Evolutionary conservation across 2,113 vertebrate species (phyloP), one percentile per base, ranked within the genome.

Genomic region (Plecotus auritus): DNA sequence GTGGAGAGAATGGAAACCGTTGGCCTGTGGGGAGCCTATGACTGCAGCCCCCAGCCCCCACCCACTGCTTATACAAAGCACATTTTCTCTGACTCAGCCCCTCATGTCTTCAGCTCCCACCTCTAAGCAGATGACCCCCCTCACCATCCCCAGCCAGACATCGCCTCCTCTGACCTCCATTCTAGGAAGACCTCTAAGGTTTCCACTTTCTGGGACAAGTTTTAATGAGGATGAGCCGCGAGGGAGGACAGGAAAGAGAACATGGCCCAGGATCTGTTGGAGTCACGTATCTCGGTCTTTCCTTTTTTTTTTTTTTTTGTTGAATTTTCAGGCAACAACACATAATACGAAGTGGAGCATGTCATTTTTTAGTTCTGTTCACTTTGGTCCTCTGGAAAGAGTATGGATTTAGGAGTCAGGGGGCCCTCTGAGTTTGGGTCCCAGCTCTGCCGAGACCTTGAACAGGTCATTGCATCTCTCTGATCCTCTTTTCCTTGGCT

Each of bases 311-410:
- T 40, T 17, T 56, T 40, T 42, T 77, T 42, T 61, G 23, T 67
- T 82, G 54, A 51, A 37, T 78, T 91, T 94, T 77, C 80, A 82
- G 54, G 42, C 23, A 9, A 59, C 9, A 20, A 83, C 28, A 88
- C 51, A 73, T 94, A 92, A 85, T 12, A 32, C 8, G 42, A 85
- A 72, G 61, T 30, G 9, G 49, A 90, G 22, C 59, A 40, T 88
- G 77, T 72, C 66, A 4, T 80, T n/a, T 88, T 45, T 16, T 7
- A 84, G 32, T n/a, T 54, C 73, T 74, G n/a, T 64, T 95, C 30
- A 10, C 69, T 69, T 73, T 66, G 67, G 32, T 84, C 76, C 59
- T 87, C 42, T 4, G 66, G 56, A 61, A 80, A 76, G 22, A 7
- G 9, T 47, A 4, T 40, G 61, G 51, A 8, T 51, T 67, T 78